Percentiles rank a stretch among this genome's conserved stretches.
Evolutionary conservation across 2,113 vertebrate genomes (phyloP).

Genomic region (Cavia aperea): DNA sequence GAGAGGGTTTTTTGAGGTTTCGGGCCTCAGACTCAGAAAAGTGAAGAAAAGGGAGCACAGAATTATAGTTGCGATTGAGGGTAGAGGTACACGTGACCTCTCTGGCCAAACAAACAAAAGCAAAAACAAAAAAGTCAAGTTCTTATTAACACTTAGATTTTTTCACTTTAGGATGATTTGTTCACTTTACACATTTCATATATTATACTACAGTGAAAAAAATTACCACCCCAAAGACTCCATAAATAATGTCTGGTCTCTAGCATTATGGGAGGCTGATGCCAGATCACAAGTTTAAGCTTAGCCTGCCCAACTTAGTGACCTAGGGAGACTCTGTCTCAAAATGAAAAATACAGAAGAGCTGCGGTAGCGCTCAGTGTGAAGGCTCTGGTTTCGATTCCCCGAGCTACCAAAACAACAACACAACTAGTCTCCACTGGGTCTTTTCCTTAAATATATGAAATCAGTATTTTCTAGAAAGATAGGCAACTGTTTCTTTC

Average conservation of each 20-base stretch:
- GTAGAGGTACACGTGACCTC: neutral
- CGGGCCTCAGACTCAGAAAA: neutral
- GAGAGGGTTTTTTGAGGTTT: slow-evolving; percentile 4
- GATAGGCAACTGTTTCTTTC: slow-evolving; percentile 1
- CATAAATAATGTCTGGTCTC: neutral
- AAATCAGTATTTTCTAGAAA: neutral
- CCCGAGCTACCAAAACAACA: neutral
- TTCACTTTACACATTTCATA: neutral
- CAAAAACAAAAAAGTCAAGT: neutral
- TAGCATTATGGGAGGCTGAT: neutral
- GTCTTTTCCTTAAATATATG: neutral
- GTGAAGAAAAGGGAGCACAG: neutral
- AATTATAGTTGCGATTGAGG: neutral
- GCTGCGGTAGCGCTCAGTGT: neutral
- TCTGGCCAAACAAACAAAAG: neutral
- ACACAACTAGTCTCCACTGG: neutral
- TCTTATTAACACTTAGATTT: neutral
- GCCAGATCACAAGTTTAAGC: neutral
- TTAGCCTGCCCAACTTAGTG: neutral
- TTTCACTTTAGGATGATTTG: neutral
- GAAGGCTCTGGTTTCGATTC: neutral
- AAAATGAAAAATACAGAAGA: neutral
- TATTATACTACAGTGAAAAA: neutral
- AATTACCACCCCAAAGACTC: neutral
- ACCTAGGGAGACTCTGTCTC: neutral